Base-by-base conservation (phyloP, 1,140 invertebrate genomes). In the Tribolium castaneum region DNA sequence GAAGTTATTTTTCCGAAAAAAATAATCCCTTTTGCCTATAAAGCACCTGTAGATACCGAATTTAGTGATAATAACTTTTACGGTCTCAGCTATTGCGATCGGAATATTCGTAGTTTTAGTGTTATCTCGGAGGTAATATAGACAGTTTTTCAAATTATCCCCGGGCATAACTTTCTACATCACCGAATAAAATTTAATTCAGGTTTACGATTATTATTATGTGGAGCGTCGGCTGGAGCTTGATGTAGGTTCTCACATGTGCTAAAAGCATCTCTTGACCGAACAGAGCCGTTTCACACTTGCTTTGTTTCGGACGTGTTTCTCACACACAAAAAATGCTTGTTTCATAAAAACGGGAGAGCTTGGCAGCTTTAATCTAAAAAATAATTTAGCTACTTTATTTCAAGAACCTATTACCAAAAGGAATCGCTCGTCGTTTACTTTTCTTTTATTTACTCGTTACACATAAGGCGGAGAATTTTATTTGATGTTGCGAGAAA, bases 391-490 rank as follows among this genome's bases (percentile, higher is more conserved):
- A 66, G 59, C 30, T 39, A 39, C 30, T 66, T 66, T 66, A 34
- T 66, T 39, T 34, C 59, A 22, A 30, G 19, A 22, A 66, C 59
- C 54, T 25, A 19, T 59, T 59, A 25, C 54, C 10, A 22, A 66
- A 39, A 39, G 10, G 30, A 39, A 66, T 35, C 59, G 59, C 13
- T 59, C 30, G 22, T 34, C 30, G 54, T 59, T 59, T 59, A 59
- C 19, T 59, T 59, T 22, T 66, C n/a, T 30, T 66, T 66, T 66
- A 66, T 66, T 66, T 66, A 66, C 59, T 66, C 30, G 59, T 66
- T 66, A n/a, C 59, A 66, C n/a, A 66, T 66, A 30, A 12, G 59
- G 14, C 30, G 13, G 5, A 45, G 30, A 66, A 66, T 35, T 66
- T 66, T 66, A 66, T 66, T 66, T 34, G 59, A 12, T 5, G 7